Evolutionary conservation across 35 echinoderm and acorn worm species (phyloP).

Genomic region (Ophiothrix spiculata): DNA sequence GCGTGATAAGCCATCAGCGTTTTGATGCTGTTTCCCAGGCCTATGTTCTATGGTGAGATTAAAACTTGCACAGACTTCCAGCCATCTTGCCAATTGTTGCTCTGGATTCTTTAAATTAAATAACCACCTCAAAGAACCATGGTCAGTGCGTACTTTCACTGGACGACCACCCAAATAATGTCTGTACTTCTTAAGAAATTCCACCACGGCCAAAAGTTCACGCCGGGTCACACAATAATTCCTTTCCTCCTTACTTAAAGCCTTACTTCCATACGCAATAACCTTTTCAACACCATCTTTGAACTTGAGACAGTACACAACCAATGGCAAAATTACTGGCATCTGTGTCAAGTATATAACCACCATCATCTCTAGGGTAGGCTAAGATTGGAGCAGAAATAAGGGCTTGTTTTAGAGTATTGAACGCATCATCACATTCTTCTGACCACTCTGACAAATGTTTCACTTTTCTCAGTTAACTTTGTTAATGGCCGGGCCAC

Average conservation of each 20-base stretch:
- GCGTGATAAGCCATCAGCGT: conserved; percentile 19
- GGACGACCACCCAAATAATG: conserved; percentile 18
- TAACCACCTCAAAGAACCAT: conserved; percentile 26
- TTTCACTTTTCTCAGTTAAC: conserved; percentile 4
- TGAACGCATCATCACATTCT: conserved; percentile 24
- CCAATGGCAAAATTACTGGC: conserved; percentile 51
- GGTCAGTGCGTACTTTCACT: conserved; percentile 29
- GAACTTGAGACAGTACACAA: conserved; percentile 49
- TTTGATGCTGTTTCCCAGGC: background rate
- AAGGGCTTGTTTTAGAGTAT: conserved; percentile 29
- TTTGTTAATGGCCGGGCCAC: conserved; percentile 21
- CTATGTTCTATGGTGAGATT: conserved; percentile 29
- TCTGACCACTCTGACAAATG: conserved; percentile 39
- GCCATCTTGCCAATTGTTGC: conserved; percentile 20
- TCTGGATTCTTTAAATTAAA: conserved; percentile 26
- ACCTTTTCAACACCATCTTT: conserved; percentile 47
- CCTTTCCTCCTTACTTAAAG: conserved; percentile 11
- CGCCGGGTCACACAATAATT: conserved; percentile 30
- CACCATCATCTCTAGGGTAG: conserved; percentile 19
- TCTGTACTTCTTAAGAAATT: conserved; percentile 32
- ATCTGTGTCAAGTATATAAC: conserved; percentile 61
- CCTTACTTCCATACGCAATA: conserved; percentile 22
- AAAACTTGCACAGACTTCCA: conserved; percentile 3
- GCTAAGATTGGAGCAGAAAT: conserved; percentile 35
- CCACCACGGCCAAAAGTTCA: conserved; percentile 45